These are phyloP conservation scores for Leiothrix lutea DNA, from an alignment of 2,113 vertebrate genomes.

Conservation along the genomic window DNA sequence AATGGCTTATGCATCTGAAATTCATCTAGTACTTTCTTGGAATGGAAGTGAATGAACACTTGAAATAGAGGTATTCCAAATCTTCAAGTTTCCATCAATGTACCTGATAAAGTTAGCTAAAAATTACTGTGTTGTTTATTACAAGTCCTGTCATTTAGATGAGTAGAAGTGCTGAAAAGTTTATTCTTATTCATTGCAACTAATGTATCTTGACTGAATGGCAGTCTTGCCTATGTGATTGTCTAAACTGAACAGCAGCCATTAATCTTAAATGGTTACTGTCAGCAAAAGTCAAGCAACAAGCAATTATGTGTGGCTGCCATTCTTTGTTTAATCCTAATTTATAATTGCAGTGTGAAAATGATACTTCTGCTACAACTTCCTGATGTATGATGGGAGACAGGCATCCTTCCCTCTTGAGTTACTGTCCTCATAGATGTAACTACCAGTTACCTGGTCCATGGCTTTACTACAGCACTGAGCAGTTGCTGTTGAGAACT, in stretches of 20 bases:
- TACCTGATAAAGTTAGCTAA: not conserved
- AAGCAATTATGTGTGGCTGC: not conserved
- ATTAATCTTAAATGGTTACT: not conserved
- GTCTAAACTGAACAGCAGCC: not conserved
- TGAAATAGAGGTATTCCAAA: slow-evolving; percentile 43
- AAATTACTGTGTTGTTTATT: not conserved
- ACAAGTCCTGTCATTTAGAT: not conserved
- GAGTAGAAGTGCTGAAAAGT: not conserved
- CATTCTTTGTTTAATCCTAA: not conserved
- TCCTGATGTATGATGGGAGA: not conserved
- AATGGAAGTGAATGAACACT: slow-evolving; percentile 59
- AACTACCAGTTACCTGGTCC: not conserved
- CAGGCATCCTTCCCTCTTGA: not conserved
- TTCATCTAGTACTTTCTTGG: slow-evolving; percentile 2
- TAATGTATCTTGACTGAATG: not conserved
- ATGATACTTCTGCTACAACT: not conserved
- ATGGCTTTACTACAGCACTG: not conserved
- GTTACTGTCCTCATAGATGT: not conserved
- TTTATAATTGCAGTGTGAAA: not conserved
- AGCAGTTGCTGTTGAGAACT: not conserved
- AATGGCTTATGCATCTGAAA: slow-evolving; percentile 21
- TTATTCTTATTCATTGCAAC: not conserved
- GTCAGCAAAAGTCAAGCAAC: not conserved
- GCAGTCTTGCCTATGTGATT: not conserved
- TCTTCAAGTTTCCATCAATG: not conserved